These are phyloP conservation scores for Nothoprocta pentlandii DNA, from an alignment of 2,113 vertebrate genomes.

Conservation along the genomic window DNA sequence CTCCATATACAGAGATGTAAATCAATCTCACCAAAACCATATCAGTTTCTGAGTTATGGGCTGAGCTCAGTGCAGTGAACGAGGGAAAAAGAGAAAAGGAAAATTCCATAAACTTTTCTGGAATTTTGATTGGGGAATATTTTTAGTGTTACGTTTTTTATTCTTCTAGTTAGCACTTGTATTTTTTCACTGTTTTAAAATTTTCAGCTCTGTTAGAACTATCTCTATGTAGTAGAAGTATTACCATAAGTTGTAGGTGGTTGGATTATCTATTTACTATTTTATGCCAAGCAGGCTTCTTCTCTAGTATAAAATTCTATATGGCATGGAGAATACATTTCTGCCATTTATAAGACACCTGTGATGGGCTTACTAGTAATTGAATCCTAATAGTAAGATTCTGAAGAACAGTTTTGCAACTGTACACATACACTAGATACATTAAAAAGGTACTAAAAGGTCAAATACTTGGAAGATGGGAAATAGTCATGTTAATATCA, in stretches of 20 bases:
- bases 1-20: background rate
- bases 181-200: background rate
- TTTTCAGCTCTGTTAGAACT: background rate
- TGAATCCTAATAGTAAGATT: background rate
- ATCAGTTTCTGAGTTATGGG: background rate
- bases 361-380: background rate
- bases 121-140: background rate
- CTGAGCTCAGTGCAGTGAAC: background rate
- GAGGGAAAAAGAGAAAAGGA: background rate
- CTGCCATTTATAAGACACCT: background rate
- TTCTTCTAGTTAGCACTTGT: background rate
- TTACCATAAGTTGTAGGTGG: background rate
- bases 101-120: background rate
- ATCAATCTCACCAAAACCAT: background rate
- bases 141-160: background rate
- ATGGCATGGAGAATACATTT: background rate
- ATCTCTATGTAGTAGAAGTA: background rate
- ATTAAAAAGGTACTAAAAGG: background rate
- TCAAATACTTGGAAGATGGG: rapidly evolving
- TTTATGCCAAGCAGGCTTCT: background rate
- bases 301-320: background rate
- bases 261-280: background rate
- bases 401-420: background rate
- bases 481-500: background rate
- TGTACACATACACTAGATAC: background rate